These are phyloP conservation scores for Mactra quadrangularis DNA, from an alignment of 1,140 invertebrate genomes.

Conservation along the genomic window DNA sequence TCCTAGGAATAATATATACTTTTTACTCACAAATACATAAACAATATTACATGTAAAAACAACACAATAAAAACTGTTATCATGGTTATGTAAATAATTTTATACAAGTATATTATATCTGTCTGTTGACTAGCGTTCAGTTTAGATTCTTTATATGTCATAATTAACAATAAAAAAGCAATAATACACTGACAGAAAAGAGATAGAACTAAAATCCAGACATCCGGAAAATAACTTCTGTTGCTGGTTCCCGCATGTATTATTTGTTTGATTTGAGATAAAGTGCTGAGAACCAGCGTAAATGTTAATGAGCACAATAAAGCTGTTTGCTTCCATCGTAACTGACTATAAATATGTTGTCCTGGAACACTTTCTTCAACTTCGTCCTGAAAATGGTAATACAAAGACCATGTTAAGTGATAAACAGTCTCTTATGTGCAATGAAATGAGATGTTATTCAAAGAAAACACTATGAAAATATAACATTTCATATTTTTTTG, in stretches of 20 bases:
- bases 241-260: neutral
- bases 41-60: neutral
- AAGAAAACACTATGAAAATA: too few relatives aligned
- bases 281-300: neutral
- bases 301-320: conserved; percentile 26
- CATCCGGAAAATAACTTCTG: neutral
- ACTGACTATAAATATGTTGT: neutral
- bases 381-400: too few relatives aligned
- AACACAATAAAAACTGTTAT: conserved; percentile 14
- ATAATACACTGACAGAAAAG: neutral
- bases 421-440: too few relatives aligned
- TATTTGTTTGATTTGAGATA: conserved; percentile 18
- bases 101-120: neutral
- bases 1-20: too few relatives aligned
- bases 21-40: conserved; percentile 2
- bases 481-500: too few relatives aligned
- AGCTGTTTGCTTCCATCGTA: conserved; percentile 17
- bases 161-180: conserved; percentile 6
- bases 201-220: neutral
- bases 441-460: too few relatives aligned
- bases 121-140: neutral
- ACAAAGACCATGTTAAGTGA: too few relatives aligned
- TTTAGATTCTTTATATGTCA: conserved; percentile 12
- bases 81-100: conserved; percentile 8
- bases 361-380: too few relatives aligned